A percentile compares a stretch with the other conserved stretches of the same genome.
Evolutionary conservation across 23 tunicate species (phyloP).

Genomic region (Aplidium turbinatum): DNA sequence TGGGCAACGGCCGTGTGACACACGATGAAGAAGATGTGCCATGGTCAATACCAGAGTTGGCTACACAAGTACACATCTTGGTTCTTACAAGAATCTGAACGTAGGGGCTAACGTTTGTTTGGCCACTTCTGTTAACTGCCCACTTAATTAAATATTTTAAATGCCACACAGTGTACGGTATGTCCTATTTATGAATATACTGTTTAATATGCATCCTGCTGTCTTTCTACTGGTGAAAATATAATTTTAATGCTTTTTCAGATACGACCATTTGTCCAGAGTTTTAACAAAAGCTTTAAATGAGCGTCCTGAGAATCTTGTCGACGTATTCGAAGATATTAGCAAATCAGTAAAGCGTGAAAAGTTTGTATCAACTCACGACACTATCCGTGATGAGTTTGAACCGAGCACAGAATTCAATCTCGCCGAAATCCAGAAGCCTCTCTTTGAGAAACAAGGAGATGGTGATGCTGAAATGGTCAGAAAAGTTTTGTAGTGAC

Average conservation of each 20-base stretch:
- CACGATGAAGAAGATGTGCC: too few relatives aligned
- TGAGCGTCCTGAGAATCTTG: conserved; percentile 87
- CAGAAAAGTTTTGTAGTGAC: background rate
- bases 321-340: conserved; percentile 84
- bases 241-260: conserved; percentile 10
- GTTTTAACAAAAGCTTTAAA: conserved; percentile 85
- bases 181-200: background rate
- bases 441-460: conserved; percentile 70
- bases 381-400: conserved; percentile 83
- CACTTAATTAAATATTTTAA: too few relatives aligned
- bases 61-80: too few relatives aligned
- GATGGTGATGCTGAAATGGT: conserved; percentile 91
- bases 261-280: conserved; percentile 82
- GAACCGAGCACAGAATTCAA: conserved; percentile 82
- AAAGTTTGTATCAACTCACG: conserved; percentile 67
- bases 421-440: conserved; percentile 88
- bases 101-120: too few relatives aligned
- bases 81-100: too few relatives aligned
- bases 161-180: too few relatives aligned
- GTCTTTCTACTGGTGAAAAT: background rate
- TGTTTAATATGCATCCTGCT: background rate
- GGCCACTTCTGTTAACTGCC: too few relatives aligned
- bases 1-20: too few relatives aligned
- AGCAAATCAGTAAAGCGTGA: conserved; percentile 77
- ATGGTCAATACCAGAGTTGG: too few relatives aligned